Evolutionary conservation across 2,113 vertebrate genomes (phyloP).

Genomic region (Bagarius yarrelli): DNA sequence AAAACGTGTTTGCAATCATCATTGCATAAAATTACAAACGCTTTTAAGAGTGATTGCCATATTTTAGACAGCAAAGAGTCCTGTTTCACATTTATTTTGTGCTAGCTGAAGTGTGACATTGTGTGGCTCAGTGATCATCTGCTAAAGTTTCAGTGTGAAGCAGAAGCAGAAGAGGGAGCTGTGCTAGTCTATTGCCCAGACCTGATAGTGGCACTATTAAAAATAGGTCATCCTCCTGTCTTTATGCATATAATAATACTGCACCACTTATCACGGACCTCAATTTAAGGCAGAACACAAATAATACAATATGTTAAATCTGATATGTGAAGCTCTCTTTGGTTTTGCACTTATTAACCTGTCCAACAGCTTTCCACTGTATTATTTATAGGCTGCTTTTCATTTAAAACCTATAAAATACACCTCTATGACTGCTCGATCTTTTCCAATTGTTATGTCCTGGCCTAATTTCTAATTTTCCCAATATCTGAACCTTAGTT

Average conservation of each 20-base stretch:
- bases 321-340: not conserved
- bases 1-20: not conserved
- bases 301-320: not conserved
- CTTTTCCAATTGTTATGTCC: not conserved
- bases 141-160: constrained; percentile 41
- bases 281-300: not conserved
- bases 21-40: not conserved
- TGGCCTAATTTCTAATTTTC: constrained; percentile 46
- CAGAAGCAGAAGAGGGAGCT: constrained; percentile 3
- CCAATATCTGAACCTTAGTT: not conserved
- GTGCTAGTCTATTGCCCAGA: constrained; percentile 2
- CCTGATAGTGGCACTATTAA: constrained; percentile 23
- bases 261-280: constrained; percentile 18
- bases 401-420: not conserved
- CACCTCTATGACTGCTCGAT: too few species aligned
- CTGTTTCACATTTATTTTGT: constrained; percentile 17
- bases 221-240: constrained; percentile 32
- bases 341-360: not conserved
- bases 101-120: not conserved
- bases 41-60: constrained; percentile 14
- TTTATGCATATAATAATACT: constrained; percentile 3
- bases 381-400: not conserved
- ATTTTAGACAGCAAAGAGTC: not conserved
- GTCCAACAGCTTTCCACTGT: not conserved
- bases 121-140: constrained; percentile 10